Base-by-base conservation (phyloP, 2,113 vertebrate genomes). In the Centropristis striata region DNA sequence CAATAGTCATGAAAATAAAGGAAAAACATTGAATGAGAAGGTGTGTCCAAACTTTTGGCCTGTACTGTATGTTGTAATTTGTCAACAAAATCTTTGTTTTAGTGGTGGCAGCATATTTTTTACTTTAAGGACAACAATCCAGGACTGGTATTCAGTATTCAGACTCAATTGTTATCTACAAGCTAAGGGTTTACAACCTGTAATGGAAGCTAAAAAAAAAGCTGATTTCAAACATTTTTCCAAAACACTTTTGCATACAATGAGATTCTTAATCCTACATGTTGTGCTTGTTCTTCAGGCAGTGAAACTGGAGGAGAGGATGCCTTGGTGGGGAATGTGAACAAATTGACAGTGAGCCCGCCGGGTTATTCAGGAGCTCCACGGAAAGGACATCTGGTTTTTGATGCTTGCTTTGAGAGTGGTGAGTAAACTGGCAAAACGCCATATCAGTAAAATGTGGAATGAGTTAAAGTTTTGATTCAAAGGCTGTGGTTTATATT, bases 391-490 rank as follows among this genome's bases (percentile, higher is more conserved):
- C 97, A 99, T 90, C 96, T 99, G 76, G 81, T 97, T 63, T 99
- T 99, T 93, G 98, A 99, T 83, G 98, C 98, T 84, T 99, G 97
- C 90, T 99, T 99, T 93, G 98, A 99, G 91, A 99, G 98, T 64
- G 98, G 98, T 99, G 87, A 98, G 97, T 95, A 61, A 55, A 68
- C 58, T 41, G 50, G 0, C 37, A 36, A 66, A 75, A 53, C 1
- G 0, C 4, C 11, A 23, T 7, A 13, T 41, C 20, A 25, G 15
- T 32, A 32, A 41, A 20, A 49, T 25, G 23, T 11, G 5, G 20
- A 41, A 8, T 15, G n/a, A 18, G 27, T 47, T n/a, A 47, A n/a
- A 27, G 10, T 57, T 5, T n/a, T 58, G 3, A 60, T 16, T 10
- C 46, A 32, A 3, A 53, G 15, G 4, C 51, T 37, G 2, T 28